A percentile compares a stretch with the other conserved stretches of the same genome.
These are phyloP conservation scores for Lophius americanus DNA, from an alignment of 2,797 vertebrate genomes.

Conservation along the genomic window DNA sequence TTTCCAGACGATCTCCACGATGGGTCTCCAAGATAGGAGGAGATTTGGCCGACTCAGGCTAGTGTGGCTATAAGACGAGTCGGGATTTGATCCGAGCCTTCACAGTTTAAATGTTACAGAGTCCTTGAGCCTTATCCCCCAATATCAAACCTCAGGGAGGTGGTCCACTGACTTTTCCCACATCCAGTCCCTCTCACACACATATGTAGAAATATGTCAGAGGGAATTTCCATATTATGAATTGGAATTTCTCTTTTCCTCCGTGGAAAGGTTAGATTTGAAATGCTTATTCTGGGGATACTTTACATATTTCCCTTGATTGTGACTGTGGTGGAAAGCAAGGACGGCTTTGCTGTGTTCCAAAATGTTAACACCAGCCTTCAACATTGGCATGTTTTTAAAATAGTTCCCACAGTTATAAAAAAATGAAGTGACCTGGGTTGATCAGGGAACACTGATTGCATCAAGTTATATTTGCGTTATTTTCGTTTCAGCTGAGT, in stretches of 20 bases:
- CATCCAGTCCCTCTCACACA: background rate
- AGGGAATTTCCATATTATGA: conserved; percentile 1
- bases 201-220: background rate
- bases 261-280: background rate
- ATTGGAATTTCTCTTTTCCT: conserved; percentile 1
- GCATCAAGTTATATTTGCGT: background rate
- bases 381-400: background rate
- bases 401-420: conserved; percentile 17
- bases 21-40: no score
- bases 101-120: no score
- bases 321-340: background rate
- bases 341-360: conserved; percentile 7
- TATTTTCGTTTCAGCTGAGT: background rate
- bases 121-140: no score
- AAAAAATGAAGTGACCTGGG: background rate
- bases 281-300: conserved; percentile 23
- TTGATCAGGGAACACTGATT: no score
- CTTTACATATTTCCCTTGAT: conserved; percentile 22
- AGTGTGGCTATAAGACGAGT: no score
- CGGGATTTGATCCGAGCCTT: no score
- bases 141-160: no score
- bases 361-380: conserved; percentile 13
- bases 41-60: no score
- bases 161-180: no score
- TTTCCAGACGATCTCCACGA: no score